These are phyloP conservation scores for Drosophila eohydei DNA, from an alignment of 2,888 invertebrate species.

Conservation along the genomic window DNA sequence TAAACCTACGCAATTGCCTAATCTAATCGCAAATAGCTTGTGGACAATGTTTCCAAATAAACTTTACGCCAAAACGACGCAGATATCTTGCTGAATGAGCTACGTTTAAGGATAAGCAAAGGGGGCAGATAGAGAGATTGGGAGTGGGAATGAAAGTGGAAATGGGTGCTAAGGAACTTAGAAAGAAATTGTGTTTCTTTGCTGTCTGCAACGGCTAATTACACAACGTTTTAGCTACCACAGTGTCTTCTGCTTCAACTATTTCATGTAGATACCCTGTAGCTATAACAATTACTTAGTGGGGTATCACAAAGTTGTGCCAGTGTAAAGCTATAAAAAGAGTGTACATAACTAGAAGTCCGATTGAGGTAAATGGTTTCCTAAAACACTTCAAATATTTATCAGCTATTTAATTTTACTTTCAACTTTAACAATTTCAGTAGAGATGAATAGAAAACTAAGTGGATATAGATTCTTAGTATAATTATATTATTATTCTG, in stretches of 20 bases:
- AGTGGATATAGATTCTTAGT: no score
- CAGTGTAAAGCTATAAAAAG: not conserved
- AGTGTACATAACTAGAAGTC: not conserved
- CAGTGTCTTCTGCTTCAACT: constrained; percentile 7
- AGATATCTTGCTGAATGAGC: not conserved
- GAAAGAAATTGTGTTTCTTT: constrained; percentile 9
- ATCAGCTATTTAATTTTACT: not conserved
- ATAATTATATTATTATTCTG: no score
- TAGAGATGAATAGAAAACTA: not conserved
- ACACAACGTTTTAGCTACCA: constrained; percentile 14
- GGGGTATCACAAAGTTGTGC: not conserved
- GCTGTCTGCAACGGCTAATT: constrained; percentile 37
- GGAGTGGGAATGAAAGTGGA: not conserved
- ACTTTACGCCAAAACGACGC: constrained; percentile 4
- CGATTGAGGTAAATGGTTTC: not conserved
- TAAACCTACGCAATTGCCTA: constrained; percentile 4
- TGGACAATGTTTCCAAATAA: constrained; percentile 15
- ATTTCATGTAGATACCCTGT: constrained; percentile 27
- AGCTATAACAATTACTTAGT: accelerated
- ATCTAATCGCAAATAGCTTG: constrained; percentile 45
- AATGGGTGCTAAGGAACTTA: not conserved
- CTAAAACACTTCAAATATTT: no score
- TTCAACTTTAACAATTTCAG: not conserved
- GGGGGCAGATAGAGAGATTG: not conserved
- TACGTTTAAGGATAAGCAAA: not conserved